Evolutionary conservation across 2,888 invertebrate species (phyloP).

Genomic region (Melanostoma scalare): DNA sequence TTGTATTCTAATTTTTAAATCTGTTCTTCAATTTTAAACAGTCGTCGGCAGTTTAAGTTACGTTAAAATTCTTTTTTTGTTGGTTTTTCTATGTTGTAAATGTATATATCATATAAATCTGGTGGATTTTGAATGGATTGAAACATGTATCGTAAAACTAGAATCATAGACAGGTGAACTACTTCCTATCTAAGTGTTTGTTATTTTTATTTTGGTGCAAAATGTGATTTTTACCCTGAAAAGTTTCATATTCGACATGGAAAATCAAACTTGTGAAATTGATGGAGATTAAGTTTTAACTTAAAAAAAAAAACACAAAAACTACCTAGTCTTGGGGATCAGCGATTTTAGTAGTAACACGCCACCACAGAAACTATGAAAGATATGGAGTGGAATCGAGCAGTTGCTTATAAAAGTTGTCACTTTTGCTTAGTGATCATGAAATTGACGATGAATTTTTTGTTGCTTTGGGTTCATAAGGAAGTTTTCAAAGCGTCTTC

Average conservation of each 20-base stretch:
- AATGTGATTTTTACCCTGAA: constrained; percentile 67
- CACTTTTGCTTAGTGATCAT: too few relatives aligned
- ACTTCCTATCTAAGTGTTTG: constrained; percentile 42
- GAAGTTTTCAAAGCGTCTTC: too few relatives aligned
- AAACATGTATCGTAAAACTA: constrained; percentile 48
- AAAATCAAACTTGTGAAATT: background rate
- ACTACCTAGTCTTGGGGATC: too few relatives aligned
- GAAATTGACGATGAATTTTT: too few relatives aligned
- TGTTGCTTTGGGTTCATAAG: too few relatives aligned
- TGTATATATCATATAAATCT: constrained; percentile 46
- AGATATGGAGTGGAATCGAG: too few relatives aligned
- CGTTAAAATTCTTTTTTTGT: constrained; percentile 42
- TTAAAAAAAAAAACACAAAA: background rate
- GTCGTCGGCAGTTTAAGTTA: constrained; percentile 70
- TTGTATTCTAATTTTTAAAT: constrained; percentile 21
- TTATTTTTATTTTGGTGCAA: constrained; percentile 55
- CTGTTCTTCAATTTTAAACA: constrained; percentile 30
- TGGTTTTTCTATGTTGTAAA: background rate
- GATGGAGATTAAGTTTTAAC: background rate
- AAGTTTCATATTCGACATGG: constrained; percentile 62
- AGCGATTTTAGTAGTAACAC: too few relatives aligned
- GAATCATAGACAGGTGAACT: constrained; percentile 30
- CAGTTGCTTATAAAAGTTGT: too few relatives aligned
- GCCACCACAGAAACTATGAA: too few relatives aligned
- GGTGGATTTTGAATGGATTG: constrained; percentile 70